phyloP scores from a whole-genome alignment of 2,797 vertebrate species.

The Rhinoraja longicauda region DNA sequence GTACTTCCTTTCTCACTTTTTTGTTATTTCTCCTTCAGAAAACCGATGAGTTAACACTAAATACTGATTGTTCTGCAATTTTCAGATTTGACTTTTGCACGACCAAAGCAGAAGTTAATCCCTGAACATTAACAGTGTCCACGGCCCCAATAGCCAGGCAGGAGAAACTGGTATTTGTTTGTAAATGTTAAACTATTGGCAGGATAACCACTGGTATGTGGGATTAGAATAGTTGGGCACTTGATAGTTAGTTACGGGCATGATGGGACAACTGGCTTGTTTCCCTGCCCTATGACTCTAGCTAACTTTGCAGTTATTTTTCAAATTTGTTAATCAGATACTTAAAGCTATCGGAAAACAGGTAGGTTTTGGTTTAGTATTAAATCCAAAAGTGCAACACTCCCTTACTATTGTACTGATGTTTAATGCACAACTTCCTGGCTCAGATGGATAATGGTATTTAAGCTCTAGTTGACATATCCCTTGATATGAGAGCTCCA shows the following conservation, averaged over 20 bases:
- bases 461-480: neutral
- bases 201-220: too few species aligned
- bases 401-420: neutral
- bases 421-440: neutral
- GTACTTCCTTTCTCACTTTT: neutral
- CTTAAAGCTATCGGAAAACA: neutral
- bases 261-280: too few species aligned
- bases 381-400: neutral
- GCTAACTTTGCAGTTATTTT: neutral
- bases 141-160: neutral
- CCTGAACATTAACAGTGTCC: neutral
- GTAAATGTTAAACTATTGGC: neutral
- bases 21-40: neutral
- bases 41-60: neutral
- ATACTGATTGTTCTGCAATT: neutral
- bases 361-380: neutral
- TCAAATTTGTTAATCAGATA: neutral
- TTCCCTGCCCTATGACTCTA: too few species aligned
- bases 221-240: too few species aligned
- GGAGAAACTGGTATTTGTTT: neutral
- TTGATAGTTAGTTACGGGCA: too few species aligned
- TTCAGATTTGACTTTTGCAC: neutral
- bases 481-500: neutral
- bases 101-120: constrained; percentile 6
- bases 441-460: neutral